Percentiles rank a stretch among this genome's conserved stretches.
phyloP scores from a whole-genome alignment of 2,113 vertebrate species.

The Bubalus kerabau region DNA sequence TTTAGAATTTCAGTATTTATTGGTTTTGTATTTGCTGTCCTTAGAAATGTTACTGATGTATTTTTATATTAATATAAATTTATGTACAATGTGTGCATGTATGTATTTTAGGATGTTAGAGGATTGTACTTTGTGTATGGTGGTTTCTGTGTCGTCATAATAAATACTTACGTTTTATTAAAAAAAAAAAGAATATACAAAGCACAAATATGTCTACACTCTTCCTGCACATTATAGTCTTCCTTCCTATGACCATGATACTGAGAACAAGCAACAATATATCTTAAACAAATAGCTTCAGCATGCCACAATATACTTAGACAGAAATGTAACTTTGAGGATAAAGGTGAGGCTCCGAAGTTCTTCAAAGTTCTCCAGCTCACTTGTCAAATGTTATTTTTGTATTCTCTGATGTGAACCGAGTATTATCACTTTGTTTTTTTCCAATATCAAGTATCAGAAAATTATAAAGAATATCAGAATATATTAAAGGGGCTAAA shows the following conservation, averaged over 20 bases:
- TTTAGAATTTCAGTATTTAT: constrained; percentile 73
- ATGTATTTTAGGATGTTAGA: constrained; percentile 58
- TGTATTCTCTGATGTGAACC: background rate
- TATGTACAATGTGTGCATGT: constrained; percentile 42
- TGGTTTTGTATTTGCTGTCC: constrained; percentile 63
- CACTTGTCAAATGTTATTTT: background rate
- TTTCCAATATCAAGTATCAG: background rate
- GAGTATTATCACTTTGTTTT: background rate
- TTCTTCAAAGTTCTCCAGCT: background rate
- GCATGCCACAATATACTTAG: background rate
- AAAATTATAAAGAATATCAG: background rate
- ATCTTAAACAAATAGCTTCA: background rate
- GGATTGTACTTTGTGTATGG: constrained; percentile 45
- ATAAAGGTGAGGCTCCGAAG: background rate
- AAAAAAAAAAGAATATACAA: background rate
- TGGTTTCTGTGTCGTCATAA: constrained; percentile 60
- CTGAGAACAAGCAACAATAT: background rate
- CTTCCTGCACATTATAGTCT: background rate
- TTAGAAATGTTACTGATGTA: constrained; percentile 71
- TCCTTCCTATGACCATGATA: background rate
- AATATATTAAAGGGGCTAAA: background rate
- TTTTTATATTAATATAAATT: constrained; percentile 76
- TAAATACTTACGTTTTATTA: constrained; percentile 61
- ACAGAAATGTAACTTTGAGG: background rate
- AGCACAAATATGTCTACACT: background rate